These are phyloP conservation scores for Leptinotarsa juncta DNA, from an alignment of 2,888 invertebrate genomes.

Conservation along the genomic window DNA sequence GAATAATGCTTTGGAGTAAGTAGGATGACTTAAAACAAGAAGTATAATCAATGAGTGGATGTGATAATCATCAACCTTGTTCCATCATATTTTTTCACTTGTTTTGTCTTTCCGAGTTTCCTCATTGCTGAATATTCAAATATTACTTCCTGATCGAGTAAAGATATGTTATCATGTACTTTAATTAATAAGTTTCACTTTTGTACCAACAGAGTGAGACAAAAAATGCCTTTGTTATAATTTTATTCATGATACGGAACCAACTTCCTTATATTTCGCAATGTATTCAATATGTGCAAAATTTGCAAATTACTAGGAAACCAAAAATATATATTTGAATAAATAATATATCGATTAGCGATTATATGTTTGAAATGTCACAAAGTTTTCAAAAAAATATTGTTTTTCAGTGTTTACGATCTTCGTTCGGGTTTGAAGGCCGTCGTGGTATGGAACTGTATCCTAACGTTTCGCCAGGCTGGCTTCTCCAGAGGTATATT, in stretches of 20 bases:
- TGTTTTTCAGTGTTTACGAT: too few species aligned
- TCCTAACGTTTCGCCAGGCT: too few species aligned
- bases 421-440: too few species aligned
- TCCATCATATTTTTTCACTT: neutral
- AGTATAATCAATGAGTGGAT: neutral
- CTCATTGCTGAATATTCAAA: conserved; percentile 15
- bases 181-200: conserved; percentile 26
- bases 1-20: too few species aligned
- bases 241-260: neutral
- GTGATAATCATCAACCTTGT: neutral
- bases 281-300: neutral
- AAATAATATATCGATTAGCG: too few species aligned
- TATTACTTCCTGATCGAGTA: conserved; percentile 20
- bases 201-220: conserved; percentile 21
- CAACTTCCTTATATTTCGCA: conserved; percentile 2
- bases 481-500: too few species aligned
- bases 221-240: conserved; percentile 18
- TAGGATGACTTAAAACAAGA: neutral
- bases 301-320: neutral
- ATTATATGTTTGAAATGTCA: too few species aligned
- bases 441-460: too few species aligned
- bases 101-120: conserved; percentile 1
- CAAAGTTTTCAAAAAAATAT: too few species aligned
- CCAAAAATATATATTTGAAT: neutral
- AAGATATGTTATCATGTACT: neutral